These are phyloP conservation scores for Alcedo quadribrachys DNA, from an alignment of 2,797 vertebrate species.

Conservation along the genomic window DNA sequence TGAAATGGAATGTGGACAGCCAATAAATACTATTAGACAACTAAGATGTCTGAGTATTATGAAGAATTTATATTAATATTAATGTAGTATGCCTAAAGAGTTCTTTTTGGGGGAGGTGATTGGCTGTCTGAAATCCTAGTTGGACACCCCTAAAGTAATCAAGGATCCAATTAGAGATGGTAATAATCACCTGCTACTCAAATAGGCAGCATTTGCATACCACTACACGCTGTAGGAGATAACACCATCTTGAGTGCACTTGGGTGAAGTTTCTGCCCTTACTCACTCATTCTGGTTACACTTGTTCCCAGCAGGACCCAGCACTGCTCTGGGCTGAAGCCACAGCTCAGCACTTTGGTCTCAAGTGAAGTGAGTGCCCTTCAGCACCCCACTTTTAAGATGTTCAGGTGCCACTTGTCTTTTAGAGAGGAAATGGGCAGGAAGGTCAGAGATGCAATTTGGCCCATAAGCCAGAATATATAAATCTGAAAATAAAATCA, in stretches of 20 bases:
- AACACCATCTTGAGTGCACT: neutral
- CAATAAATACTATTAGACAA: neutral
- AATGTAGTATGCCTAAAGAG: neutral
- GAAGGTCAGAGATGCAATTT: neutral
- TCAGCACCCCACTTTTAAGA: accelerated
- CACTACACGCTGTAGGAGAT: neutral
- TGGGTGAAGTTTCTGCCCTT: neutral
- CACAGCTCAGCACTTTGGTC: neutral
- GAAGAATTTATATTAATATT: neutral
- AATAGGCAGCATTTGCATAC: neutral
- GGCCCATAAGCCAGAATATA: neutral
- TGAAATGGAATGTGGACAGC: neutral
- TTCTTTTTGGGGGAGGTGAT: neutral
- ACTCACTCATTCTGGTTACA: neutral
- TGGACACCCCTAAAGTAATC: neutral
- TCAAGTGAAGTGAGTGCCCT: neutral
- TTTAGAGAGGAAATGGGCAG: neutral
- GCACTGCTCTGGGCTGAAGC: neutral
- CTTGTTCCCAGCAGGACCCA: neutral
- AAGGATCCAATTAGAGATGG: neutral
- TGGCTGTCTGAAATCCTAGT: neutral
- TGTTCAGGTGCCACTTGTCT: neutral
- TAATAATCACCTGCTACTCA: neutral
- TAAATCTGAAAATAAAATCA: neutral
- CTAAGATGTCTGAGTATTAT: neutral